Conservation (phyloP, 2,797 vertebrate species). For the Cyclopterus lumpus region DNA sequence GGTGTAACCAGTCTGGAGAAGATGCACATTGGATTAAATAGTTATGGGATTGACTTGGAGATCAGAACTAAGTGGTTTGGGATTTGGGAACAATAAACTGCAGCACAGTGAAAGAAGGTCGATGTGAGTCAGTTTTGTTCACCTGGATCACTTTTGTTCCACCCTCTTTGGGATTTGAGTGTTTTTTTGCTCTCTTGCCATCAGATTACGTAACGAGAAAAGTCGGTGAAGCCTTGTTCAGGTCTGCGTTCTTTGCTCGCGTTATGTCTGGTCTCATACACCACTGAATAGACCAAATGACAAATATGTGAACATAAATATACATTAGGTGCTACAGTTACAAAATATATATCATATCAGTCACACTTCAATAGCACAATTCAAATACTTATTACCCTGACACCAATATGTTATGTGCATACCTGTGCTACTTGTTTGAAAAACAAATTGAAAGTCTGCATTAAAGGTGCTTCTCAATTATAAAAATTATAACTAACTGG, state of each 20-base stretch:
- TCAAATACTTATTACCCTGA: neutral
- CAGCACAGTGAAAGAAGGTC: neutral
- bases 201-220: constrained; percentile 10
- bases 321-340: neutral
- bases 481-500: neutral
- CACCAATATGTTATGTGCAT: neutral
- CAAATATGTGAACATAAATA: neutral
- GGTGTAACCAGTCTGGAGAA: constrained; percentile 18
- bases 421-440: neutral
- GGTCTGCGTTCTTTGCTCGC: neutral
- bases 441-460: neutral
- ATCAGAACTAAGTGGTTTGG: constrained; percentile 1
- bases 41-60: neutral
- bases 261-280: constrained; percentile 13
- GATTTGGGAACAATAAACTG: constrained; percentile 4
- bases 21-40: constrained; percentile 7
- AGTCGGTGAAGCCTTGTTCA: constrained; percentile 28
- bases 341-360: neutral
- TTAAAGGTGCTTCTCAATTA: neutral
- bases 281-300: neutral
- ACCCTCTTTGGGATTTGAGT: neutral
- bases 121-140: neutral
- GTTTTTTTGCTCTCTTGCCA: neutral
- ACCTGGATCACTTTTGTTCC: constrained; percentile 16
- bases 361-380: neutral